Percentiles rank a stretch among this genome's conserved stretches.
phyloP scores from a whole-genome alignment of 2,113 vertebrate species.

The Vidua chalybeata region DNA sequence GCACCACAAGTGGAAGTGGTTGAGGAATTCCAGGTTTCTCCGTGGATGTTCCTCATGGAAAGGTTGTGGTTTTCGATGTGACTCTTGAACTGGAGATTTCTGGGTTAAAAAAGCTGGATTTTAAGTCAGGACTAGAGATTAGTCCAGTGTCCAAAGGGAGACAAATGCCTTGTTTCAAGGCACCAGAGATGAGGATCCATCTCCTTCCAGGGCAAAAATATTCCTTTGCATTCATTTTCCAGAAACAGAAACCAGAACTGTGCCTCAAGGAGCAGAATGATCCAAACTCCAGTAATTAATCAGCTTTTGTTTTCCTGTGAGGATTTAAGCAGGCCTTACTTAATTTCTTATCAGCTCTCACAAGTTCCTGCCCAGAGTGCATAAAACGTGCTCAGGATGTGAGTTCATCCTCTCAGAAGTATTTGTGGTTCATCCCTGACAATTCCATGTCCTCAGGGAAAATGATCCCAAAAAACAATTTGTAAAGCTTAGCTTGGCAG shows the following conservation, averaged over 20 bases:
- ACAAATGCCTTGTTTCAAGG: not conserved
- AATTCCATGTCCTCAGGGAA: not conserved
- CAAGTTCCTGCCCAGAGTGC: fast-evolving
- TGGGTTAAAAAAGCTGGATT: not conserved
- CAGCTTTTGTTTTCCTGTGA: not conserved
- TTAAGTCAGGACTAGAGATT: not conserved
- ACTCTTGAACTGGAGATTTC: not conserved
- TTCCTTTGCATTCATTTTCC: not conserved
- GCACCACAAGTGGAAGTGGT: not conserved
- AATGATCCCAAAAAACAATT: not conserved
- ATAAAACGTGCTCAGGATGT: not conserved
- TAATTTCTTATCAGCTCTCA: not conserved
- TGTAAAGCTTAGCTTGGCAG: not conserved
- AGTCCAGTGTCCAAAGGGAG: not conserved
- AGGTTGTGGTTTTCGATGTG: not conserved
- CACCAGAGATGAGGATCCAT: not conserved
- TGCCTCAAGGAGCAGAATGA: not conserved
- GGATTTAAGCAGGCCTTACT: not conserved
- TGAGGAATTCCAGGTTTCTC: not conserved
- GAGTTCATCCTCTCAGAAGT: not conserved
- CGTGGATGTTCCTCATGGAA: not conserved
- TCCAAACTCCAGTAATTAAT: fast-evolving
- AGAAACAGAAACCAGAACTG: not conserved
- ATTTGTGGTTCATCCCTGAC: not conserved
- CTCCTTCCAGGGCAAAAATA: not conserved